A percentile compares a stretch with the other conserved stretches of the same genome.
phyloP scores from a whole-genome alignment of 2,113 vertebrate species.

The Malaclemys terrapin region DNA sequence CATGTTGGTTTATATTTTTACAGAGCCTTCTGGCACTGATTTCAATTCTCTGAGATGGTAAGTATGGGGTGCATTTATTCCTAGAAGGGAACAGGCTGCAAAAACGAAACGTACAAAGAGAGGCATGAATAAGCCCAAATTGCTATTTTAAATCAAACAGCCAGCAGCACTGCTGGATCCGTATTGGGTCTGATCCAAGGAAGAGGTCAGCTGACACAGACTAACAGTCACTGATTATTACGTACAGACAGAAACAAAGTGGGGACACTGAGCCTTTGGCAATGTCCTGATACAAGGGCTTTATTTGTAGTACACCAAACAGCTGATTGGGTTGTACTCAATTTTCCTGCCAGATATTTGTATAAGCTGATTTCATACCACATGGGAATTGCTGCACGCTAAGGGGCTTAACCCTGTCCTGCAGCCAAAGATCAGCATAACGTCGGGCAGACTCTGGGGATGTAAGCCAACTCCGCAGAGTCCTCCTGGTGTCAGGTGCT shows the following conservation, averaged over 20 bases:
- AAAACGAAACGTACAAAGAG: neutral
- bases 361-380: neutral
- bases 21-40: neutral
- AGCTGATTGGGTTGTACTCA: neutral
- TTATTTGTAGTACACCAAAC: neutral
- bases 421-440: neutral
- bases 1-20: neutral
- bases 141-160: neutral
- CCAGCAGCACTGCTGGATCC: neutral
- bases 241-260: neutral
- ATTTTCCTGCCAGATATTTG: neutral
- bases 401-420: neutral
- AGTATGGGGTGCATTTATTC: neutral
- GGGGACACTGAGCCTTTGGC: neutral
- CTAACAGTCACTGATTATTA: too few species aligned
- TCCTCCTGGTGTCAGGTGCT: accelerated
- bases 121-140: neutral
- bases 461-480: accelerated
- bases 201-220: neutral
- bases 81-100: neutral
- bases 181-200: neutral
- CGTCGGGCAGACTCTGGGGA: accelerated
- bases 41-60: accelerated
- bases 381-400: accelerated
- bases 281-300: neutral